phyloP scores from a whole-genome alignment of 2,113 vertebrate genomes.

The Upupa epops region DNA sequence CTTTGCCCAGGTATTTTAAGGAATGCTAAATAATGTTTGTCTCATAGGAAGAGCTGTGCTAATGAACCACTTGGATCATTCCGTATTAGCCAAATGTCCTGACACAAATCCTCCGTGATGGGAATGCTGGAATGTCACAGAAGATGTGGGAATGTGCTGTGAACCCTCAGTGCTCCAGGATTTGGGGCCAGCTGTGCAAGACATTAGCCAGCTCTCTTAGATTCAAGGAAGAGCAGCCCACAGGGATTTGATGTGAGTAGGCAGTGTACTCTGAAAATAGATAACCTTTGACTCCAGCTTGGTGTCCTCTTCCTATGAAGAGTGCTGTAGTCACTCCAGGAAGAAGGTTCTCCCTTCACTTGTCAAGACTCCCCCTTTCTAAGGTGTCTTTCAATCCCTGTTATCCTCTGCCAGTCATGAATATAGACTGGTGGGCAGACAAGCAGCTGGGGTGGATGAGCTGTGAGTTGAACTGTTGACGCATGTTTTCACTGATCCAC shows the following conservation, averaged over 20 bases:
- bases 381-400: not conserved
- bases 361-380: not conserved
- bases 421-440: not conserved
- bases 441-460: not conserved
- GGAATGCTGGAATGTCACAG: slow-evolving; percentile 7
- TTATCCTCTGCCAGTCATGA: not conserved
- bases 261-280: not conserved
- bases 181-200: slow-evolving; percentile 24
- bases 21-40: not conserved
- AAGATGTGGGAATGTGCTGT: slow-evolving; percentile 14
- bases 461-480: not conserved
- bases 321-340: not conserved
- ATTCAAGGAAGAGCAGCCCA: slow-evolving; percentile 26
- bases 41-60: not conserved
- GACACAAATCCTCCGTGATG: not conserved
- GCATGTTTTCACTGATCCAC: not conserved
- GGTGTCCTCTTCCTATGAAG: slow-evolving; percentile 4
- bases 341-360: too few relatives aligned
- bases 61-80: not conserved
- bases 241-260: slow-evolving; percentile 15
- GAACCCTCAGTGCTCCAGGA: not conserved
- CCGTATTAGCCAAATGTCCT: not conserved
- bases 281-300: slow-evolving; percentile 59
- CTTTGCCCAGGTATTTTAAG: not conserved
- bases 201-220: slow-evolving; percentile 5